Evolutionary conservation across 2,888 invertebrate genomes (phyloP).

Genomic region (Timandra comae): DNA sequence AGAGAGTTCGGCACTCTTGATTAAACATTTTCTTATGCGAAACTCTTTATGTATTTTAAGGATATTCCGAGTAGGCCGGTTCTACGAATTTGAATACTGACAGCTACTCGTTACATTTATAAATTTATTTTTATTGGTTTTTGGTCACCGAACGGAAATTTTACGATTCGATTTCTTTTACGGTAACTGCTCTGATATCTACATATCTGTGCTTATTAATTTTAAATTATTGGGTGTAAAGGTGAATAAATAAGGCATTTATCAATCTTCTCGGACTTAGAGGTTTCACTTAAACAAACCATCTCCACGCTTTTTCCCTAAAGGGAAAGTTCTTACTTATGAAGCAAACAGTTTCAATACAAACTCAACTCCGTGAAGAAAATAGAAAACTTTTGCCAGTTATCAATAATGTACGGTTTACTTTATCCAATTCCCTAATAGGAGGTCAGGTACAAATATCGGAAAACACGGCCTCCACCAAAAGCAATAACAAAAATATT

Average conservation of each 20-base stretch:
- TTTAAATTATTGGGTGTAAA: neutral
- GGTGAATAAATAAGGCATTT: constrained; percentile 2
- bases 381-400: constrained; percentile 17
- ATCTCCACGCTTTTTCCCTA: no score
- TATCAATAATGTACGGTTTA: constrained; percentile 51
- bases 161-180: constrained; percentile 9
- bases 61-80: constrained; percentile 26
- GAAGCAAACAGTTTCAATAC: constrained; percentile 24
- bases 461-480: constrained; percentile 34
- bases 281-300: no score
- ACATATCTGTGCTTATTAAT: constrained; percentile 2
- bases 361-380: constrained; percentile 14
- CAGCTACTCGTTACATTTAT: constrained; percentile 18
- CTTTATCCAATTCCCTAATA: constrained; percentile 47
- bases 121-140: constrained; percentile 21
- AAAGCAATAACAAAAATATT: constrained; percentile 72
- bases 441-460: constrained; percentile 35
- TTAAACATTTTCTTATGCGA: constrained; percentile 51
- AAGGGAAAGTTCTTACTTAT: no score
- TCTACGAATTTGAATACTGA: constrained; percentile 25
- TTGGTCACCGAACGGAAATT: constrained; percentile 5
- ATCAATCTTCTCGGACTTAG: no score
- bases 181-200: constrained; percentile 2
- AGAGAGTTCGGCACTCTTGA: constrained; percentile 44
- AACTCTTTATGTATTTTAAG: constrained; percentile 35